These are phyloP conservation scores for Mareca strepera DNA, from an alignment of 2,797 vertebrate genomes.

Conservation along the genomic window DNA sequence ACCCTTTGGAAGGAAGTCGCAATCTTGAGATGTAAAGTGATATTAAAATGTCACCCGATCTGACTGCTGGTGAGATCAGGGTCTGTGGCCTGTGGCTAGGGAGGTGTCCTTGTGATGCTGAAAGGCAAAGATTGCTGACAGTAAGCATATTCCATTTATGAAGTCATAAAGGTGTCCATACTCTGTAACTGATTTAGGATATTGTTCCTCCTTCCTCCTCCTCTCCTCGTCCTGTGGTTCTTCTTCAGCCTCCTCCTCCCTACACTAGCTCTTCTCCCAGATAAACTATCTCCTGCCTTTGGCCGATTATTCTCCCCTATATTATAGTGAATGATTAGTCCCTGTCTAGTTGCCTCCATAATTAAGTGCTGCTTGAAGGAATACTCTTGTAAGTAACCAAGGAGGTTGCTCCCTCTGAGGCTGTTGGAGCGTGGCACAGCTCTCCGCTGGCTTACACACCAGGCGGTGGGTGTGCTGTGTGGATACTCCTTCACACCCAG, in stretches of 20 bases:
- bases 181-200: slow-evolving; percentile 43
- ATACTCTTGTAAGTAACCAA: slow-evolving; percentile 22
- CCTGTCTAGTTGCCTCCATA: slow-evolving; percentile 45
- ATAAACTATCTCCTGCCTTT: neutral
- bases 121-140: slow-evolving; percentile 37
- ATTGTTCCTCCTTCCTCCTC: slow-evolving; percentile 24
- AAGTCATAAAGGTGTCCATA: slow-evolving; percentile 59
- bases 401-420: neutral
- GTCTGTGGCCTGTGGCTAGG: neutral
- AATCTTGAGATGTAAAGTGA: slow-evolving; percentile 44
- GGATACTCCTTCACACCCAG: fast-evolving
- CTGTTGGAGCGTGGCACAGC: neutral
- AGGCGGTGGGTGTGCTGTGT: neutral
- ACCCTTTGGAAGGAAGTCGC: slow-evolving; percentile 24
- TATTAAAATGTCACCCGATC: slow-evolving; percentile 21
- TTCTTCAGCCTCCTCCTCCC: slow-evolving; percentile 4
- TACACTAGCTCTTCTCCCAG: neutral
- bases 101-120: neutral
- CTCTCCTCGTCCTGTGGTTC: neutral
- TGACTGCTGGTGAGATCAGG: slow-evolving; percentile 17
- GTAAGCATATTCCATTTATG: slow-evolving; percentile 50
- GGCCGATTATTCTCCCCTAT: neutral
- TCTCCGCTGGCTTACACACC: neutral
- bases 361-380: slow-evolving; percentile 53
- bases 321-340: slow-evolving; percentile 48